These are phyloP conservation scores for Styela plicata DNA, from an alignment of 23 tunicate species.

Conservation along the genomic window DNA sequence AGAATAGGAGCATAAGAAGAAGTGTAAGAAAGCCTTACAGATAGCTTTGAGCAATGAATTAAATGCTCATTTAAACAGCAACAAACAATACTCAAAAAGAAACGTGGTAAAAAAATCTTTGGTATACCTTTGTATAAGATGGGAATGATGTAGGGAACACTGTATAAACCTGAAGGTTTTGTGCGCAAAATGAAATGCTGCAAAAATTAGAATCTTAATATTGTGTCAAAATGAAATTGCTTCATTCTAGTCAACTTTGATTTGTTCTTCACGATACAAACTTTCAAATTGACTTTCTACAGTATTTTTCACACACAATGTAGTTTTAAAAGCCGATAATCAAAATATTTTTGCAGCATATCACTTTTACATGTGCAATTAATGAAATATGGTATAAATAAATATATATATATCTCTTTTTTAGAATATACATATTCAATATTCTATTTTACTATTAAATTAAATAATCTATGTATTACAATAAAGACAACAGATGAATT, in stretches of 20 bases:
- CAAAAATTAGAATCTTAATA: too few relatives aligned
- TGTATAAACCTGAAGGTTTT: background rate
- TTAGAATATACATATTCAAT: background rate
- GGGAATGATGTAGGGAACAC: constrained; percentile 16
- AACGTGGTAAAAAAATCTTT: constrained; percentile 12
- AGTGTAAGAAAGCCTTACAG: background rate
- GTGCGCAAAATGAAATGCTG: background rate
- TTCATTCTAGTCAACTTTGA: too few relatives aligned
- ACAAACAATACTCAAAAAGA: background rate
- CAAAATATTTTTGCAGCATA: background rate
- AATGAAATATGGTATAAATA: background rate
- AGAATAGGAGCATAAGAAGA: background rate
- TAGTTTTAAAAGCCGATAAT: too few relatives aligned
- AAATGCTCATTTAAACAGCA: background rate
- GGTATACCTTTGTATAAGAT: constrained; percentile 15
- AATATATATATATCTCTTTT: background rate
- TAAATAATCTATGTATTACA: background rate
- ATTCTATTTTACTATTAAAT: background rate
- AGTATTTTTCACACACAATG: too few relatives aligned
- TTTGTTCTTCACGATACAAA: too few relatives aligned
- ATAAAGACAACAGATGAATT: background rate
- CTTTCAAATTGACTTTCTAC: too few relatives aligned
- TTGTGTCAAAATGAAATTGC: too few relatives aligned
- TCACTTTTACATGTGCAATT: background rate
- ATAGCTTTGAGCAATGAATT: background rate